phyloP scores from a whole-genome alignment of 2,113 vertebrate species.

The Marmota flaviventris region DNA sequence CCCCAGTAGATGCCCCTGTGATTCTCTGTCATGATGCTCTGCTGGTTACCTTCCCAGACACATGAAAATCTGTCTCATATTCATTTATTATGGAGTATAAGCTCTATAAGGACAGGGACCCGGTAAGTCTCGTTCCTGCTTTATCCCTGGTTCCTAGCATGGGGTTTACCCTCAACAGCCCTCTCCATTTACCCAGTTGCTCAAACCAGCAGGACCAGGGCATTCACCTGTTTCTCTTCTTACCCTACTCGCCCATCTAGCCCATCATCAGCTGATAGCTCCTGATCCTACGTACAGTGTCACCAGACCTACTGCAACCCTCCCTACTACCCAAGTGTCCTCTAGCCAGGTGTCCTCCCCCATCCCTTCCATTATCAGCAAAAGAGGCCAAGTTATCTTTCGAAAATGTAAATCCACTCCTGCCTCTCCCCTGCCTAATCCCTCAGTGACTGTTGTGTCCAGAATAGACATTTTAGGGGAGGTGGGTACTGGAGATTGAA shows the following conservation, averaged over 20 bases:
- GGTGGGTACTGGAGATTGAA: background rate
- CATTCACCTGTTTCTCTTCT: background rate
- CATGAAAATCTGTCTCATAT: background rate
- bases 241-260: background rate
- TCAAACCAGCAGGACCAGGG: background rate
- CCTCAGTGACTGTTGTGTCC: background rate
- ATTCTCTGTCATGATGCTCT: background rate
- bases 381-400: background rate
- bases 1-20: background rate
- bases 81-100: background rate
- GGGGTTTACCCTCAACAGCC: background rate
- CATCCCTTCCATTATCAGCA: background rate
- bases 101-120: background rate
- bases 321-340: background rate
- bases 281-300: background rate
- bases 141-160: background rate
- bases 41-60: background rate
- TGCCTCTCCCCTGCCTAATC: background rate
- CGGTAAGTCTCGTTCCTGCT: background rate
- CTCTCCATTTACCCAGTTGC: background rate
- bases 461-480: background rate
- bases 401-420: background rate
- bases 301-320: background rate
- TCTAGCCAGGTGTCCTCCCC: background rate
- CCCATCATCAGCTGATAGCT: background rate